Conservation (phyloP, 2,888 invertebrate species). For the Archips crataeganus region DNA sequence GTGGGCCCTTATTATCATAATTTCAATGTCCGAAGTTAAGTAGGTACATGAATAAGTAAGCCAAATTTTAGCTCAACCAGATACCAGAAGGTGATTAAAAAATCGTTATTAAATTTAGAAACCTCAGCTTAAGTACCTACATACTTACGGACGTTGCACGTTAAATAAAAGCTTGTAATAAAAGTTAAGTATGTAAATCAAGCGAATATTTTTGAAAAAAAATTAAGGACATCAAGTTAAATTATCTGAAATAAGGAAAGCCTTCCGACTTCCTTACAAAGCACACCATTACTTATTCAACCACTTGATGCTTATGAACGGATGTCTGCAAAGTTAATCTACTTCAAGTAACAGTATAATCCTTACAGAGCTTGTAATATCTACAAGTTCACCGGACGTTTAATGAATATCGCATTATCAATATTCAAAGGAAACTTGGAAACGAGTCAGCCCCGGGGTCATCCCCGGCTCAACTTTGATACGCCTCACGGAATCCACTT, state of each 20-base stretch:
- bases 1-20: too few relatives aligned
- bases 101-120: too few relatives aligned
- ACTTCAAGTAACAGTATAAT: constrained; percentile 65
- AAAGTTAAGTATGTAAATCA: too few relatives aligned
- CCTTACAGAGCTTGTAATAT: constrained; percentile 67
- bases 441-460: constrained; percentile 60
- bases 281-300: constrained; percentile 22
- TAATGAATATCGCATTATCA: constrained; percentile 70
- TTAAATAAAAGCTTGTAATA: too few relatives aligned
- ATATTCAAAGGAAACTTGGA: constrained; percentile 65
- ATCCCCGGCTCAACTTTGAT: constrained; percentile 58
- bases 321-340: constrained; percentile 52
- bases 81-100: too few relatives aligned
- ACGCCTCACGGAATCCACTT: constrained; percentile 66
- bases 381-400: constrained; percentile 63
- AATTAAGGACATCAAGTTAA: too few relatives aligned
- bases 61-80: too few relatives aligned
- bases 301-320: neutral
- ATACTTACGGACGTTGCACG: too few relatives aligned
- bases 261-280: neutral
- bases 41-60: too few relatives aligned
- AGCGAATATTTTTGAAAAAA: too few relatives aligned
- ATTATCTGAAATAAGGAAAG: neutral
- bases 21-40: too few relatives aligned
- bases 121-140: too few relatives aligned